Percentiles rank a stretch among this genome's conserved stretches.
These are phyloP conservation scores for Manis javanica DNA, from an alignment of 2,797 vertebrate genomes.

Conservation along the genomic window DNA sequence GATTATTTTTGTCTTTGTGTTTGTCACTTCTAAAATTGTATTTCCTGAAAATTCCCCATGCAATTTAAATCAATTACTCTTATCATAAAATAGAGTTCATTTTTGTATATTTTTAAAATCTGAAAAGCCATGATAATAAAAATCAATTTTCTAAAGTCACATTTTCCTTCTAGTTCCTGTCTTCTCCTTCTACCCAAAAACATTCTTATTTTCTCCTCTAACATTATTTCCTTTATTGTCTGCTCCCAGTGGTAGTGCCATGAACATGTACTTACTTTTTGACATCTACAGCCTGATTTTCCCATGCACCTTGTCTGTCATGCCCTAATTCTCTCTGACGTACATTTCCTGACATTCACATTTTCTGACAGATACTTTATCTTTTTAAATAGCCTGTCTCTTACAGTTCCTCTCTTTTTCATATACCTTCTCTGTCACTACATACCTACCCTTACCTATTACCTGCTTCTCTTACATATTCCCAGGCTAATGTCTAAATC, in stretches of 20 bases:
- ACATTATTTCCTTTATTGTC: neutral
- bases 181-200: neutral
- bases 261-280: neutral
- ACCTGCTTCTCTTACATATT: neutral
- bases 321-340: neutral
- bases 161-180: neutral
- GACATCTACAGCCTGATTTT: neutral
- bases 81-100: neutral
- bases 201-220: neutral
- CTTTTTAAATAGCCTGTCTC: neutral
- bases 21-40: neutral
- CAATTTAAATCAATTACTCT: neutral
- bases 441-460: neutral
- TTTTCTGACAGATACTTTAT: neutral
- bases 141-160: neutral
- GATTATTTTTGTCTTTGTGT: neutral
- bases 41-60: neutral
- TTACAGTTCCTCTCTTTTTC: neutral
- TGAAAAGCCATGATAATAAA: neutral
- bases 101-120: neutral
- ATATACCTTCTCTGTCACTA: neutral
- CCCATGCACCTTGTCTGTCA: neutral
- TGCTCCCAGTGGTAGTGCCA: neutral
- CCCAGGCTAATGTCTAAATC: slow-evolving; percentile 2
- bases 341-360: slow-evolving; percentile 2